Evolutionary conservation across 2,113 vertebrate species (phyloP), one percentile per base, ranked within the genome.

Genomic region (Riparia riparia): DNA sequence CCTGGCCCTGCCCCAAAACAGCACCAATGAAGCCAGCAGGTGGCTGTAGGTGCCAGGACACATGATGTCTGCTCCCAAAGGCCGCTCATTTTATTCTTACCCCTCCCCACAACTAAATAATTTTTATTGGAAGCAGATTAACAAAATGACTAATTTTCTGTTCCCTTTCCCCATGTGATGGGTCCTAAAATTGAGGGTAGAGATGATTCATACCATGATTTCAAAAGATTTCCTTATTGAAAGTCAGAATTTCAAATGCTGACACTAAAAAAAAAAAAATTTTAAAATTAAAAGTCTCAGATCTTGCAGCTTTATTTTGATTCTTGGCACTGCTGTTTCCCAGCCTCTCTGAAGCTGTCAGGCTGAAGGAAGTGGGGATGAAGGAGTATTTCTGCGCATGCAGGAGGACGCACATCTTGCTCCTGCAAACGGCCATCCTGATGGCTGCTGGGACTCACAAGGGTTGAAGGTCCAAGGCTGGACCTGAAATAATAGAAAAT

Each of bases 131-230:
- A 72, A 90, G 66, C 19, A 61, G 49, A 90, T 90, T 85, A 72
- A 72, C n/a, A 37, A 85, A 93, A 54, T 73, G 57, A 94, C 31
- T 94, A 50, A 93, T 92, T 94, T 92, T 90, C 66, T 69, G 74
- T 73, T 93, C 78, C 66, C 6, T 72, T 88, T 78, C n/a, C 45
- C 50, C 45, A 65, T 66, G 74, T 6, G 8, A 77, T 32, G 24
- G 53, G 45, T 76, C 82, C 66, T 76, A 77, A 86, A 94, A 94
- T 26, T 60, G 63, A 85, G 51, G 42, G 45, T 53, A 80, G n/a
- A 63, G 37, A 93, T 90, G 95, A 93, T 80, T 95, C 92, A 93
- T 69, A 32, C 50, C 32, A 82, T 15, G 2, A 65, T 58, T 95
- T 44, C 73, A 79, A 54, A 53, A 69, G 41, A 51, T 92, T 72